Conservation (phyloP, 2,113 vertebrate species). For the Heteronetta atricapilla region DNA sequence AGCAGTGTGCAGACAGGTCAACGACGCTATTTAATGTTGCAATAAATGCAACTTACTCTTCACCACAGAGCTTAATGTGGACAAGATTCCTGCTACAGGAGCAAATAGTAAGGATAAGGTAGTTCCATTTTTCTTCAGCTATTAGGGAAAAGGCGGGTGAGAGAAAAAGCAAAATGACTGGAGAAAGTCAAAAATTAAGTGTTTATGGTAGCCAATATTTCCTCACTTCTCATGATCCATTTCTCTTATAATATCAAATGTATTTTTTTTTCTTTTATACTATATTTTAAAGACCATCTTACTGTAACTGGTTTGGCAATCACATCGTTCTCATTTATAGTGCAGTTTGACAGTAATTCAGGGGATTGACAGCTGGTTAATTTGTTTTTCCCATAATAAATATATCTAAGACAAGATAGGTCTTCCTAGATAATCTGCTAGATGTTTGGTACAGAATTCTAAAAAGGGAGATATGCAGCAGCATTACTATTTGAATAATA, state of each 20-base stretch:
- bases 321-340: background rate
- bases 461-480: background rate
- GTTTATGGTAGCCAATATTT: background rate
- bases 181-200: background rate
- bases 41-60: background rate
- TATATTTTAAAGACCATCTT: background rate
- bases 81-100: background rate
- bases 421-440: constrained; percentile 15
- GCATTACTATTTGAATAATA: background rate
- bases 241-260: background rate
- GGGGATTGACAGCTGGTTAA: constrained; percentile 23
- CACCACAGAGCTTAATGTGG: background rate
- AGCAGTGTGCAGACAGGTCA: background rate
- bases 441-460: background rate
- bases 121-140: background rate
- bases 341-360: constrained; percentile 25
- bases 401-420: background rate
- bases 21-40: background rate
- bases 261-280: background rate
- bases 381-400: background rate
- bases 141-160: fast-evolving
- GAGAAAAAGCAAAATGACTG: background rate
- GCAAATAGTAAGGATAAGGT: background rate
- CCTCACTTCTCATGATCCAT: background rate
- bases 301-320: background rate